Evolutionary conservation across 2,888 invertebrate genomes (phyloP), one percentile per base, ranked within the genome.

Genomic region (Reticulitermes lucifugus): DNA sequence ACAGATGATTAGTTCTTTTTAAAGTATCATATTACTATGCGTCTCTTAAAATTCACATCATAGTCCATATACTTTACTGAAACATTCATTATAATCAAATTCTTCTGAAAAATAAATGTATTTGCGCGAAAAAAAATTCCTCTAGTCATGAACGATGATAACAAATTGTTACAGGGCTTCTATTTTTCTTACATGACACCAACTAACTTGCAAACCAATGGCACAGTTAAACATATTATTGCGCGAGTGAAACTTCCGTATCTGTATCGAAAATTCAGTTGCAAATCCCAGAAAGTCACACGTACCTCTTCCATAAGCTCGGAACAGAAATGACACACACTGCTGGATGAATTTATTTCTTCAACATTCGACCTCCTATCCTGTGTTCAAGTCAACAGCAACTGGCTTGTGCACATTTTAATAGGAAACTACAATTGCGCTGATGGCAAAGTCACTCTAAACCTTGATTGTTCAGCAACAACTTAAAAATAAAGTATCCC

Each of bases 1-100:
- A 85, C 75, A 82, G 59, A 82, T 77, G 51, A n/a, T 51, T 77
- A 46, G 77, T 51, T n/a, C 18, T 43, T 77, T 25, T 77, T 22
- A 77, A 46, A 46, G 51, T 73, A 41, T 21, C 41, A 77, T 73
- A 41, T 21, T 73, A 77, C 10, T 73, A 73, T 35, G 14, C 73
- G 3, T 77, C 4, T 10, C 12, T 77, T 77, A 6, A 77, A 51
- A n/a, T 35, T 77, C 51, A 77, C 51, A 73, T 41, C 21, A 35
- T 77, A 77, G 51, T 46, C 51, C 43, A 77, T 10, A 77, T 9
- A 73, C n/a, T 55, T 35, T 29, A 73, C 14, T 73, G 73, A 73
- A 21, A 73, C 73, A 73, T 73, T 73, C 73, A 73, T 41, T 73
- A 7, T 18, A 41, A 73, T 9, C 9, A 7, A 29, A 1, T 12